Conservation (phyloP, 1,140 invertebrate species). For the Rhyacophila brunnea region DNA sequence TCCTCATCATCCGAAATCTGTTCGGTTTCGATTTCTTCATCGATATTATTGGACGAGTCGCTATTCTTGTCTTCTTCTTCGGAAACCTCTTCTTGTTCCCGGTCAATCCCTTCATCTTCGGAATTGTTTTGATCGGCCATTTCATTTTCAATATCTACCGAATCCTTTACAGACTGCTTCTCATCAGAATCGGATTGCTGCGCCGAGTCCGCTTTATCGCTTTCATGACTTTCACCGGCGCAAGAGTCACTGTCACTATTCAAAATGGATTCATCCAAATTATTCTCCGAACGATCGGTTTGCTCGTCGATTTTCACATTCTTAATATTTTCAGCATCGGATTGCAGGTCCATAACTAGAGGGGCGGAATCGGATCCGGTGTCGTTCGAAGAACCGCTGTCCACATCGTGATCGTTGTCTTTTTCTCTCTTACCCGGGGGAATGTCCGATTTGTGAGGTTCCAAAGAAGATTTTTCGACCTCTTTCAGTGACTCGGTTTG, state of each 20-base stretch:
- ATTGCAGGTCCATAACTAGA: conserved; percentile 22
- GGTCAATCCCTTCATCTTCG: background rate
- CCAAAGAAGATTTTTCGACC: too few species aligned
- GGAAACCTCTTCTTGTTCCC: background rate
- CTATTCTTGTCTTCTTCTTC: too few species aligned
- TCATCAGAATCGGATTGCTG: background rate
- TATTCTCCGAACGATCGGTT: background rate
- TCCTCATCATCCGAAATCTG: conserved; percentile 34
- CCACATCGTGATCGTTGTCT: background rate
- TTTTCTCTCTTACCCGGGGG: background rate
- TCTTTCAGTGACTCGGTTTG: too few species aligned
- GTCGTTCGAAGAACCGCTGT: conserved; percentile 4
- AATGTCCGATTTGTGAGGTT: background rate
- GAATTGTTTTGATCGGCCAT: background rate
- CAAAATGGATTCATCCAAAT: background rate
- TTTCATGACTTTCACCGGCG: background rate
- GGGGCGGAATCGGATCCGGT: conserved; percentile 11
- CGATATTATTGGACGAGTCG: background rate
- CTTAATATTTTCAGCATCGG: conserved; percentile 1
- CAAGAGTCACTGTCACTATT: background rate
- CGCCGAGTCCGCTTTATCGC: background rate
- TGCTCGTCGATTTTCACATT: background rate
- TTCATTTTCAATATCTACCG: background rate
- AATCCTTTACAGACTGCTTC: background rate
- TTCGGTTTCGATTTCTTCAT: conserved; percentile 28